Percentiles rank a stretch among this genome's conserved stretches.
Evolutionary conservation across 2,113 vertebrate species (phyloP).

Genomic region (Camelus bactrianus): DNA sequence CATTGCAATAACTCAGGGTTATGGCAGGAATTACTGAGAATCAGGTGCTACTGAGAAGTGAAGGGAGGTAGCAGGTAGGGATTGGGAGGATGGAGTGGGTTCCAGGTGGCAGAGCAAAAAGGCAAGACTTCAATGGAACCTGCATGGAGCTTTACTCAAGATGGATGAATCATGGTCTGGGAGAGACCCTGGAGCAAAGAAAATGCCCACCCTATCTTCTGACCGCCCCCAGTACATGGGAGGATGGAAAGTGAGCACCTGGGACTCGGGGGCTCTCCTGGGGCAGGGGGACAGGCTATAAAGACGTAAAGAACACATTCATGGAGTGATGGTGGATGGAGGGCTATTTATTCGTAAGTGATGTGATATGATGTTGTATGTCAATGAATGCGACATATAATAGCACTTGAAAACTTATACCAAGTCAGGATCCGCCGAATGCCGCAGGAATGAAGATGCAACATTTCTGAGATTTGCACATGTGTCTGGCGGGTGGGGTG

Average conservation of each 20-base stretch:
- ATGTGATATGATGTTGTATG: neutral
- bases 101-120: neutral
- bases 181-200: neutral
- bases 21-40: neutral
- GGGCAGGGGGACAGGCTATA: neutral
- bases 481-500: too few species aligned
- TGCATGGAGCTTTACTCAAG: neutral
- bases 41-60: neutral
- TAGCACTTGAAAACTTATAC: neutral
- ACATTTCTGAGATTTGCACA: neutral
- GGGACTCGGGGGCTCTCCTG: neutral
- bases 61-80: neutral
- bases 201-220: neutral
- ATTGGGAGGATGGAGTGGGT: neutral
- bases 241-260: neutral
- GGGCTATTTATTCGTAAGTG: neutral
- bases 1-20: neutral
- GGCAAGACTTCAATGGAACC: neutral
- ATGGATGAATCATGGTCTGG: neutral
- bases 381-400: neutral
- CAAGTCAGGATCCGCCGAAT: neutral
- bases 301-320: neutral
- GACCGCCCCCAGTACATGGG: neutral
- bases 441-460: neutral
- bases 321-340: neutral